Conservation (phyloP, 2,888 invertebrate species). For the Muschampia plurimacula region DNA sequence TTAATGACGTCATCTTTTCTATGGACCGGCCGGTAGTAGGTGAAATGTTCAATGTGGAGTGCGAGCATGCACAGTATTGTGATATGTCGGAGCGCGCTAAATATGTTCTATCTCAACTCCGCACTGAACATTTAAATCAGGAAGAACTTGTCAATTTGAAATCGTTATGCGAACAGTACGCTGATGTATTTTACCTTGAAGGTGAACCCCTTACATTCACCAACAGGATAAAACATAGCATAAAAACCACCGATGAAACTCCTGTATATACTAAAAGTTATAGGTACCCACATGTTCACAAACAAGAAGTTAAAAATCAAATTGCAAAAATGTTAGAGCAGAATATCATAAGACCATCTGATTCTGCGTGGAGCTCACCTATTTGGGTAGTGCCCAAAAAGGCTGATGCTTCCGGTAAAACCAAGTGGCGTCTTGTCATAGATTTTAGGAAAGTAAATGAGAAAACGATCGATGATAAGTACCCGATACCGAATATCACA, state of each 20-base stretch:
- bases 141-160: not conserved
- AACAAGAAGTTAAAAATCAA: conserved; percentile 37
- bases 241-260: conserved; percentile 33
- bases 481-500: not conserved
- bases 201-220: conserved; percentile 22
- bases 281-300: conserved; percentile 36
- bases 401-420: conserved; percentile 15
- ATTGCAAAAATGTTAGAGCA: conserved; percentile 39
- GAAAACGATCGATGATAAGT: not conserved
- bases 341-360: conserved; percentile 36
- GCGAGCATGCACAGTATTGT: not conserved
- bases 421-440: conserved; percentile 10
- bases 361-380: conserved; percentile 37
- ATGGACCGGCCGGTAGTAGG: not conserved
- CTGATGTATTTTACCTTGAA: not conserved
- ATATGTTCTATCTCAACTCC: not conserved
- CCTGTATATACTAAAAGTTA: conserved; percentile 42
- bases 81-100: not conserved
- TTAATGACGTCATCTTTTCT: not conserved
- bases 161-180: not conserved
- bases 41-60: not conserved
- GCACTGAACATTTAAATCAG: not conserved
- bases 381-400: conserved; percentile 16
- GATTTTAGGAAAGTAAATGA: not conserved
- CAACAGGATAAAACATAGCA: conserved; percentile 27